Conservation (phyloP, 2,888 invertebrate genomes). For the Liodrosophila aerea region DNA sequence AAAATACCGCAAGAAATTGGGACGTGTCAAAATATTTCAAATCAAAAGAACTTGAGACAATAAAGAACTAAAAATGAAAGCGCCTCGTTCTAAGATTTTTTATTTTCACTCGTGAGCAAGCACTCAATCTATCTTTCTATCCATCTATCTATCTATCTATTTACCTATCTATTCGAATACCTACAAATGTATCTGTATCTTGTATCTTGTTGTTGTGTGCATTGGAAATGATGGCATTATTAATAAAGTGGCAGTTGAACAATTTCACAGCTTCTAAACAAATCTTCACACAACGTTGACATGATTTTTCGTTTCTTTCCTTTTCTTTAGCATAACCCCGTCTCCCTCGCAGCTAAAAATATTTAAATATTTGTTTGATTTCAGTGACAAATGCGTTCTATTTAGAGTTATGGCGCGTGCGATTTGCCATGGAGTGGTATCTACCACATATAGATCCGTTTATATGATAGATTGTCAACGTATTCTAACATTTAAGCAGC, state of each 20-base stretch:
- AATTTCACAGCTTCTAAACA: slow-evolving; percentile 78
- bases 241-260: slow-evolving; percentile 79
- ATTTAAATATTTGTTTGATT: slow-evolving; percentile 59
- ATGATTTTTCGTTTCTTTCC: slow-evolving; percentile 5
- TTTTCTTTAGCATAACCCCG: background rate
- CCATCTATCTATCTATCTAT: slow-evolving; percentile 10
- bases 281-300: slow-evolving; percentile 54
- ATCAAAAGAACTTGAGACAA: slow-evolving; percentile 73
- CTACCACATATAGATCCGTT: slow-evolving; percentile 21
- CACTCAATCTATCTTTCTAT: slow-evolving; percentile 23
- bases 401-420: slow-evolving; percentile 74
- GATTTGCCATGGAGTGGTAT: slow-evolving; percentile 46
- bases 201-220: slow-evolving; percentile 17
- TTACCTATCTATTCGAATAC: slow-evolving; percentile 1
- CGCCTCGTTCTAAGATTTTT: slow-evolving; percentile 36
- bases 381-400: slow-evolving; percentile 71
- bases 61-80: slow-evolving; percentile 76
- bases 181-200: slow-evolving; percentile 6
- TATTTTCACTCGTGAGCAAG: slow-evolving; percentile 3
- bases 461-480: slow-evolving; percentile 52
- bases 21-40: slow-evolving; percentile 77
- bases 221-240: slow-evolving; percentile 64
- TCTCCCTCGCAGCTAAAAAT: slow-evolving; percentile 35
- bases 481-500: slow-evolving; percentile 8
- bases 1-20: slow-evolving; percentile 65